phyloP scores from a whole-genome alignment of 2,888 invertebrate genomes.

The Mesorhabditis belari region DNA sequence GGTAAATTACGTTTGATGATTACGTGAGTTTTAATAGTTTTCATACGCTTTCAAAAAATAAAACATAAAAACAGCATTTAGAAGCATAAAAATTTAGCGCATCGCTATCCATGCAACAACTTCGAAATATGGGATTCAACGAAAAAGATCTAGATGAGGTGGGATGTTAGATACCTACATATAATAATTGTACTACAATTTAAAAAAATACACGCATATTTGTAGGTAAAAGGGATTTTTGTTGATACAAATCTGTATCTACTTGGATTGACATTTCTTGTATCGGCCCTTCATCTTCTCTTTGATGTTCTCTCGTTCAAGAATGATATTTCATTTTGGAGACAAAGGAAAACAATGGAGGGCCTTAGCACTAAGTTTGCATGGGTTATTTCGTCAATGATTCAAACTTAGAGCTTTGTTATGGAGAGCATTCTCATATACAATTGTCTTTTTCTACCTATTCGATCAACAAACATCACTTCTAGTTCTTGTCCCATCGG shows the following conservation, averaged over 20 bases:
- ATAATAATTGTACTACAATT: background rate
- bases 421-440: conserved; percentile 88
- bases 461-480: conserved; percentile 84
- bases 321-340: conserved; percentile 91
- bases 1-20: conserved; percentile 55
- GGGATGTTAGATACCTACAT: background rate
- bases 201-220: conserved; percentile 1
- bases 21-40: too few relatives aligned
- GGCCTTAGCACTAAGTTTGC: conserved; percentile 67
- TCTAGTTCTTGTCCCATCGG: conserved; percentile 77
- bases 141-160: conserved; percentile 88
- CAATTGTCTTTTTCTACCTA: conserved; percentile 82
- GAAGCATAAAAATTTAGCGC: too few relatives aligned
- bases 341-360: conserved; percentile 73
- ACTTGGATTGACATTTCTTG: conserved; percentile 77
- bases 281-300: conserved; percentile 85
- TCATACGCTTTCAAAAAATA: too few relatives aligned
- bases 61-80: too few relatives aligned
- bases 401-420: conserved; percentile 61
- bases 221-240: conserved; percentile 67
- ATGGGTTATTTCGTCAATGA: background rate
- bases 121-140: conserved; percentile 69
- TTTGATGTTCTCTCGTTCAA: conserved; percentile 96
- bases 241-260: conserved; percentile 89
- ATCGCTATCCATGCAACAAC: conserved; percentile 52